A percentile compares a stretch with the other conserved stretches of the same genome.
These are phyloP conservation scores for Florisuga fusca DNA, from an alignment of 2,797 vertebrate species.

Conservation along the genomic window DNA sequence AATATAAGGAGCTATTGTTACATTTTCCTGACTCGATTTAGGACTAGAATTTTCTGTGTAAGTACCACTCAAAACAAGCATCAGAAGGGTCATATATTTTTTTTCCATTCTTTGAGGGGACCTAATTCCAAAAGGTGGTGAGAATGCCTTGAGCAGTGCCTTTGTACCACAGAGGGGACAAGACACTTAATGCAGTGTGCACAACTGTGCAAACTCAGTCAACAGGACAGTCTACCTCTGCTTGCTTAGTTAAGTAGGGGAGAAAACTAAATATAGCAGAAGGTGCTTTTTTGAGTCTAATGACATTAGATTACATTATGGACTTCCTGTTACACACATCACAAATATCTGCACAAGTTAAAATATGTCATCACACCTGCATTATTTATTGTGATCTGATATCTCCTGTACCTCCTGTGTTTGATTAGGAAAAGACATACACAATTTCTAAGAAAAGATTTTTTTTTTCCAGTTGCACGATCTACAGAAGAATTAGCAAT, in stretches of 20 bases:
- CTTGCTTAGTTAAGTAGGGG: background rate
- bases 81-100: background rate
- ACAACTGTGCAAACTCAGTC: background rate
- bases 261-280: background rate
- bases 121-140: background rate
- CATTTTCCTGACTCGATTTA: background rate
- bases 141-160: background rate
- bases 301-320: background rate
- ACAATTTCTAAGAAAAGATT: background rate
- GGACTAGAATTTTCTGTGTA: background rate
- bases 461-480: background rate
- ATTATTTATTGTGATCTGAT: background rate
- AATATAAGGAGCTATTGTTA: background rate
- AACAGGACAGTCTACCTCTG: background rate
- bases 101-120: background rate
- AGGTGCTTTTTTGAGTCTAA: background rate
- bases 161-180: background rate
- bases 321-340: background rate
- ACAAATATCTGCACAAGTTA: background rate
- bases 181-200: background rate
- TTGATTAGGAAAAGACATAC: background rate
- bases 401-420: background rate
- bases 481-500: background rate
- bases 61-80: background rate
- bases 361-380: background rate